Evolutionary conservation across 2,888 invertebrate species (phyloP), one percentile per base, ranked within the genome.

Genomic region (Chaitophorus viminalis): DNA sequence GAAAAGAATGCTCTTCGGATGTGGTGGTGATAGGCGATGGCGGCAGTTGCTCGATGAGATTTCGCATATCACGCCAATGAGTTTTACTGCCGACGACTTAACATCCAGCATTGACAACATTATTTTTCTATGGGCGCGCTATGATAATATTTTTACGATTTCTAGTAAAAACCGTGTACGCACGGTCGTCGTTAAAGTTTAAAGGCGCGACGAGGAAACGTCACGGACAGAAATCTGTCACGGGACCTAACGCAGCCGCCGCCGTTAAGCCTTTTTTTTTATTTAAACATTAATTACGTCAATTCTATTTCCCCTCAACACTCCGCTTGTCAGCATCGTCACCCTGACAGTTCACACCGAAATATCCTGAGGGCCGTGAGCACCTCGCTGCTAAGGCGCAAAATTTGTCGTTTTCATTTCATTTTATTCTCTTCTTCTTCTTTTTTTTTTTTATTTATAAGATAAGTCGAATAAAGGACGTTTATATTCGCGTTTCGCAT

Each of bases 151-250:
- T 33, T 78, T 60, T 60, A 60, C 60, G 39, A 65, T 78, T 79
- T 3, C 17, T 9, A 78, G 60, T 79, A 36, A 65, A 36, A 60
- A 36, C 79, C 14, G 18, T 60, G 25, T 25, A n/a, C n/a, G 4
- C 60, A 25, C 4, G 21, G 21, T 60, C 25, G 14, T 39, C 36
- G 14, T 79, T 79, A 36, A 79, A 39, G n/a, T 18, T 29, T 65
- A 25, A 77, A 25, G 52, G 29, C 29, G 29, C 29, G 31, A 79
- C 14, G 79, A 9, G 25, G 18, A 79, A 65, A 79, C n/a, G 36
- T 60, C 78, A 65, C 36, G n/a, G n/a, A 18, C 79, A 79, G 65
- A 65, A 79, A 52, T 79, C 36, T 79, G 65, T 65, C 79, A 79
- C n/a, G n/a, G 25, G 25, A 46, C 14, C 46, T 46, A 46, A 46